These are phyloP conservation scores for Galbula dea DNA, from an alignment of 2,113 vertebrate genomes.

Conservation along the genomic window DNA sequence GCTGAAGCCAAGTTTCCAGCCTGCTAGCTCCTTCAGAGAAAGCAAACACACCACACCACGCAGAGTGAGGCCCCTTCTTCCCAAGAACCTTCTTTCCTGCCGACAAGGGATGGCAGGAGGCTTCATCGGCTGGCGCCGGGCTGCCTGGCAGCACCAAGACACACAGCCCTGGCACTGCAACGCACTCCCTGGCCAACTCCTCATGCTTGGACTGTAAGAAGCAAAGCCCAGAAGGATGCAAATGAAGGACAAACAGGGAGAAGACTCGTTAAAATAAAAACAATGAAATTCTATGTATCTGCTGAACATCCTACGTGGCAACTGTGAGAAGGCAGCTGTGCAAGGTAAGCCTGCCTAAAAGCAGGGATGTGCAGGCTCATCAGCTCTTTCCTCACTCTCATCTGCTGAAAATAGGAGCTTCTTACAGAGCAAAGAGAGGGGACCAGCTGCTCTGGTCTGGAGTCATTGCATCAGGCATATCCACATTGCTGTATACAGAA, in stretches of 20 bases:
- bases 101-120: neutral
- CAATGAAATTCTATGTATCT: neutral
- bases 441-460: neutral
- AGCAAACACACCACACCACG: neutral
- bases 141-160: neutral
- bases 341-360: neutral
- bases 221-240: neutral
- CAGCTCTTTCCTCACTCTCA: neutral
- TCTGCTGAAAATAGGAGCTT: neutral
- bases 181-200: neutral
- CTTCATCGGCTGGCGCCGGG: neutral
- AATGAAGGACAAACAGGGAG: neutral
- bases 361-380: neutral
- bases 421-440: neutral
- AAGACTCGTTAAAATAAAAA: neutral
- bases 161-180: neutral
- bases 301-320: neutral
- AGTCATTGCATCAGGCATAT: fast-evolving
- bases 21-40: neutral
- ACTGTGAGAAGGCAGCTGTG: neutral
- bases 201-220: fast-evolving
- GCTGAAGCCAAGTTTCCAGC: constrained; percentile 47
- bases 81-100: neutral
- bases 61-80: neutral
- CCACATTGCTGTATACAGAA: neutral